Evolutionary conservation across 2,888 invertebrate species (phyloP).

Genomic region (Subacronicta megacephala): DNA sequence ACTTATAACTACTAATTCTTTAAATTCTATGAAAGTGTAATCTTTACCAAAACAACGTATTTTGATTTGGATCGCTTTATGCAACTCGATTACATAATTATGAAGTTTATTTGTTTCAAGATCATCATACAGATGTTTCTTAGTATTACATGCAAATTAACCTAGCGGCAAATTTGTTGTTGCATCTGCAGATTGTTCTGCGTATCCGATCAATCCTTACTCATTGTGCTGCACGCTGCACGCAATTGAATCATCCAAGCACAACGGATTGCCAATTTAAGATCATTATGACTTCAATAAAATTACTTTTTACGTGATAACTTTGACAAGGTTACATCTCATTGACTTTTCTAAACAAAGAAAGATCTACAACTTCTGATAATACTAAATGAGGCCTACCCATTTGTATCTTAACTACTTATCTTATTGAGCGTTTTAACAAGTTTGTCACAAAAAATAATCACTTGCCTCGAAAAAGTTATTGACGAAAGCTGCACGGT

Average conservation of each 20-base stretch:
- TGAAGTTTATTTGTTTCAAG: conserved; percentile 33
- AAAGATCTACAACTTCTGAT: background rate
- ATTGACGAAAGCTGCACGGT: conserved; percentile 33
- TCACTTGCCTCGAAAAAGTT: conserved; percentile 16
- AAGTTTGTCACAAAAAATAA: conserved; percentile 16
- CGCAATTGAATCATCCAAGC: conserved; percentile 72
- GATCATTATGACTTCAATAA: conserved; percentile 72
- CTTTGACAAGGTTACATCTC: conserved; percentile 55
- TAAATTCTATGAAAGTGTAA: conserved; percentile 10
- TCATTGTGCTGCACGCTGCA: conserved; percentile 67
- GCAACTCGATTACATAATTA: conserved; percentile 47
- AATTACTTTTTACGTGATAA: conserved; percentile 62
- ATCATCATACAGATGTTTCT: conserved; percentile 44
- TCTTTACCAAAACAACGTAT: conserved; percentile 21
- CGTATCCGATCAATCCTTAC: conserved; percentile 72
- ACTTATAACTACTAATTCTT: no score
- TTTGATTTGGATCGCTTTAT: conserved; percentile 17
- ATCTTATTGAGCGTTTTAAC: conserved; percentile 1
- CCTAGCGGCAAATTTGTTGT: conserved; percentile 75
- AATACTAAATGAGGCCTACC: conserved; percentile 1
- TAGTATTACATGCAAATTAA: conserved; percentile 65
- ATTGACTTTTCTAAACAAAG: conserved; percentile 2
- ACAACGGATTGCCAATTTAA: conserved; percentile 77
- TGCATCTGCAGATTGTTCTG: conserved; percentile 65
- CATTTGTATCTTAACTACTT: conserved; percentile 7